Evolutionary conservation across 2,113 vertebrate species (phyloP).

Genomic region (Bambusicola thoracicus): DNA sequence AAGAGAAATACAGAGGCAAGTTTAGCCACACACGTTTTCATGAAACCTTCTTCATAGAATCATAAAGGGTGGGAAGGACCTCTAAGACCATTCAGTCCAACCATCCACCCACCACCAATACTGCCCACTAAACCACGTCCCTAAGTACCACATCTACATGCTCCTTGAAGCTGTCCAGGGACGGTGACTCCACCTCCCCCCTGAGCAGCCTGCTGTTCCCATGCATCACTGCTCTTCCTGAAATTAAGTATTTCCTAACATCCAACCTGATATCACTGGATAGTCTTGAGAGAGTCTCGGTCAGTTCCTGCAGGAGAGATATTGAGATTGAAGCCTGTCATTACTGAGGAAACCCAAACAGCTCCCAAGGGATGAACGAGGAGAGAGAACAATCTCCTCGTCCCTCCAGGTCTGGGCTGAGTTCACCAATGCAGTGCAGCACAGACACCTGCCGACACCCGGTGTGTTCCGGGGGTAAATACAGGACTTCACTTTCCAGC

Average conservation of each 20-base stretch:
- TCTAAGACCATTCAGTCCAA: too few species aligned
- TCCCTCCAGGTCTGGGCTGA: background rate
- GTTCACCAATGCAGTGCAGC: background rate
- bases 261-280: background rate
- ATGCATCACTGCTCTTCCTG: background rate
- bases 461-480: background rate
- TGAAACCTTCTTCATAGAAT: background rate
- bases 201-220: background rate
- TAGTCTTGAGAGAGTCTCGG: background rate
- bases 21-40: background rate
- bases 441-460: background rate
- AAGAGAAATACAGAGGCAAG: background rate
- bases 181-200: too few species aligned
- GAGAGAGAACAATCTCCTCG: background rate
- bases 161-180: background rate
- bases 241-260: too few species aligned
- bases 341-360: background rate
- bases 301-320: background rate
- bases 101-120: too few species aligned
- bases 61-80: too few species aligned
- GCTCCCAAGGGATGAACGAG: background rate
- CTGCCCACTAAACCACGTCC: background rate
- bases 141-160: background rate
- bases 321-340: background rate
- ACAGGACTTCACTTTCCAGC: slow-evolving; percentile 16